Base-by-base conservation (phyloP, 2,797 vertebrate genomes). In the Anniella stebbinsi region DNA sequence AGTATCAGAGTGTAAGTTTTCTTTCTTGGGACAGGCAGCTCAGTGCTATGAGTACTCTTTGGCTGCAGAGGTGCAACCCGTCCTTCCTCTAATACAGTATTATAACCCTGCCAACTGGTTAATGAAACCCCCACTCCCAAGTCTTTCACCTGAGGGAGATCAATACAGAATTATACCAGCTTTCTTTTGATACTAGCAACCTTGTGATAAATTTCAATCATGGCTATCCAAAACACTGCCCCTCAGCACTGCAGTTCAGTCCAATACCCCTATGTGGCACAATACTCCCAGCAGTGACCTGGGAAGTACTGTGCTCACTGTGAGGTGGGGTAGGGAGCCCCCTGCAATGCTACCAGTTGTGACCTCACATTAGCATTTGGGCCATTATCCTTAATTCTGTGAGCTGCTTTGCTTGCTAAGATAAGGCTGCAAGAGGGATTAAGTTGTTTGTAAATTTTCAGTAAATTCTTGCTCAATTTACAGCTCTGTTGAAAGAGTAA, bases 401-500 rank as follows among this genome's bases (percentile, higher is more conserved):
- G 45, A 38, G 1, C 36, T 63, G 54, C 38, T 85, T 33, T 70
- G 57, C 85, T 77, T 87, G 63, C 66, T 54, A 70, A 70, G 23
- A 17, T 67, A 51, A 80, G 51, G 30, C 7, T 8, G 17, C 57
- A 48, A 66, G 13, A 23, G 15, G 66, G 9, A 70, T 87, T 75
- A 91, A 86, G 48, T 91, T 11, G 23, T 88, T 82, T 38, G 3
- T 12, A 11, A 36, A 72, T 87, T 77, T 36, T 83, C 81, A 83
- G 63, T 83, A 36, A 48, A 80, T n/a, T 0, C 0, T 85, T 23
- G 67, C 1, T 12, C 1, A 0, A 86, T 89, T 86, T 88, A 10
- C 0, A 66, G 33, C n/a, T 84, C 33, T 6, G 48, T 87, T 45
- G 33, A 81, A 91, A 86, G 81, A 0, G 63, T 75, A 36, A 75